Evolutionary conservation across 1,140 invertebrate species (phyloP), one percentile per base, ranked within the genome.

Genomic region (Tetranychus cinnabarinus): DNA sequence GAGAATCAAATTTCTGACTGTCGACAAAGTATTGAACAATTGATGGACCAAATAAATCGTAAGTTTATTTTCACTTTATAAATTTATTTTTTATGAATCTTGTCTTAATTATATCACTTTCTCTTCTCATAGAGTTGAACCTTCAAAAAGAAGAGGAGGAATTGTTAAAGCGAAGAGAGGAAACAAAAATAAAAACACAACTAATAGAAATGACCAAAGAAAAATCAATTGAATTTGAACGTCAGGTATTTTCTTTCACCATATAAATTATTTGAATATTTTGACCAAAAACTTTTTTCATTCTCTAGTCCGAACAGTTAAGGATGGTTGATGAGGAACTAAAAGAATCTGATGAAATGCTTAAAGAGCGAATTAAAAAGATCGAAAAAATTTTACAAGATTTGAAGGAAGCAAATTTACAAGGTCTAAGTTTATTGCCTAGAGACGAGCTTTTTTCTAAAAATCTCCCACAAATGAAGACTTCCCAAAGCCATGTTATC

Each of bases 1-100:
- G 86, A 90, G 74, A 86, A 84, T 0, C 85, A 91, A 72, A 71
- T 90, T 58, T 70, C 86, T 61, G 84, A 88, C 65, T 88, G 86
- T 72, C 86, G 86, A 75, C 89, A 85, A 69, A 87, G 86, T 74
- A 88, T 86, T 65, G 58, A 62, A 31, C 62, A 48, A 63, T 13
- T 68, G 0, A 59, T 70, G 23, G 68, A 70, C 48, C 67, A 68
- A 57, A 64, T 71, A n/a, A 61, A 65, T 23, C 70, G 70, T 56
- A 46, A 66, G 64, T 45, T 56, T 61, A 37, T 2, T 63, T 1
- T 39, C 34, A 10, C 35, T 58, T 12, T 58, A 13, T 23, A 13
- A 8, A 15, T n/a, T 54, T 15, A 8, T n/a, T 54, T 54, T 33
- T 13, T n/a, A 15, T 15, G 23, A 23, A 23, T 23, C 23, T 23